Evolutionary conservation across 1,140 invertebrate genomes (phyloP), one percentile per base, ranked within the genome.

Genomic region (Ostrea edulis): DNA sequence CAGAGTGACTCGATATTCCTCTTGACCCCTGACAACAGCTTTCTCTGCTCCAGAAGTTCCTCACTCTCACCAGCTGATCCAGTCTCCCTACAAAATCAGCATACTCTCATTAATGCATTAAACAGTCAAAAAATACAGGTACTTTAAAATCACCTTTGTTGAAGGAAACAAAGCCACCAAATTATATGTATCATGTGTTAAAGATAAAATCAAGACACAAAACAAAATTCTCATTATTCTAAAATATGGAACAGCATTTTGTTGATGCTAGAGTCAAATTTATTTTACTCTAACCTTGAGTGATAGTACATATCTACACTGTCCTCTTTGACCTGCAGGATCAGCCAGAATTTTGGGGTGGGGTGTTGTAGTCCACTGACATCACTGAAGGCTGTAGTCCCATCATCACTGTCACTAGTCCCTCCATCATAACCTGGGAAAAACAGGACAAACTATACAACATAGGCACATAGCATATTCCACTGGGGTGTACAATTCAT

Each of bases 291-390:
- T 62, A 90, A 96, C 95, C 96, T 95, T 90, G 95, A 94, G 87
- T 97, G 97, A 93, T 97, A 97, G 93, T 96, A 97, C 14, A 97
- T 94, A 71, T 96, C 96, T 2, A 97, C 97, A 71, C 95, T 93
- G 89, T 96, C 96, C 68, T 94, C 92, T 86, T 96, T 95, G 20
- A 97, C 95, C 88, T 96, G 95, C 90, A 97, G 94, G 82, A 97
- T 97, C 1, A 97, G 94, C 97, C 97, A 97, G 94, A 97, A 97
- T 92, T 97, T 96, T 0, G 97, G 97, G n/a, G 97, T 92, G 14
- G 95, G 94, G 86, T 96, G 93, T 81, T 95, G 95, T 20, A 86
- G 86, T 29, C 91, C 91, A 86, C 91, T 93, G 29, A 92, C 90
- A 65, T 91, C 92, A 87, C 92, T 92, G 68, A 93, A 92, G 7